These are phyloP conservation scores for Tillus elongatus DNA, from an alignment of 2,888 invertebrate species.

Conservation along the genomic window DNA sequence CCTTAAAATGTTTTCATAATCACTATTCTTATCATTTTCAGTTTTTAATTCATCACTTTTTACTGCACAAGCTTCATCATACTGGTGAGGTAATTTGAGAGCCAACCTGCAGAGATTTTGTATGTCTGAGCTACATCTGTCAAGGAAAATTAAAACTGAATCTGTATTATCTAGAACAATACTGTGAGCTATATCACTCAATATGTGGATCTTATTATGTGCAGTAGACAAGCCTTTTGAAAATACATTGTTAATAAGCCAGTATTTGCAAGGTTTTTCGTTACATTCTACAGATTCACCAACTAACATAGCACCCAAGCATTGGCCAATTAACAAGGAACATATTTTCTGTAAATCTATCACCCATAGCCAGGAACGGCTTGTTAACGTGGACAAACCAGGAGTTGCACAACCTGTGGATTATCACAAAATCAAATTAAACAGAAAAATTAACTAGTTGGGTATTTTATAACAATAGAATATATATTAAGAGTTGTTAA, in stretches of 20 bases:
- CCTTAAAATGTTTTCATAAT: too few relatives aligned
- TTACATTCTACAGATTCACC: conserved; percentile 42
- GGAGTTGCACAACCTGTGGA: conserved; percentile 44
- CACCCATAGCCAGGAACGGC: conserved; percentile 49
- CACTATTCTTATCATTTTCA: too few relatives aligned
- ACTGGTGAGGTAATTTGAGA: conserved; percentile 33
- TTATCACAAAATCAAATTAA: too few relatives aligned
- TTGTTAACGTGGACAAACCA: conserved; percentile 41
- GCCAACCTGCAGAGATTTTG: conserved; percentile 31
- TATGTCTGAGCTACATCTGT: too few relatives aligned
- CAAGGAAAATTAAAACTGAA: too few relatives aligned
- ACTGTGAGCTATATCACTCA: too few relatives aligned
- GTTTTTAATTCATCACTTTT: background rate
- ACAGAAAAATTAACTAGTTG: too few relatives aligned
- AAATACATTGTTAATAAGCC: conserved; percentile 43
- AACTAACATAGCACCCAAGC: conserved; percentile 48
- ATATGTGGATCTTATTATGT: too few relatives aligned
- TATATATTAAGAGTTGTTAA: too few relatives aligned
- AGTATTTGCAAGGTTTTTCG: conserved; percentile 41
- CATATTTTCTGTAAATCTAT: conserved; percentile 52
- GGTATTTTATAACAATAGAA: too few relatives aligned
- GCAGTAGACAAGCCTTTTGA: too few relatives aligned
- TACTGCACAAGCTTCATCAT: conserved; percentile 34
- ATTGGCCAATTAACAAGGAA: conserved; percentile 51
- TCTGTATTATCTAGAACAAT: too few relatives aligned